Conservation (phyloP, 1,140 invertebrate genomes). For the Thaumetopoea pityocampa region DNA sequence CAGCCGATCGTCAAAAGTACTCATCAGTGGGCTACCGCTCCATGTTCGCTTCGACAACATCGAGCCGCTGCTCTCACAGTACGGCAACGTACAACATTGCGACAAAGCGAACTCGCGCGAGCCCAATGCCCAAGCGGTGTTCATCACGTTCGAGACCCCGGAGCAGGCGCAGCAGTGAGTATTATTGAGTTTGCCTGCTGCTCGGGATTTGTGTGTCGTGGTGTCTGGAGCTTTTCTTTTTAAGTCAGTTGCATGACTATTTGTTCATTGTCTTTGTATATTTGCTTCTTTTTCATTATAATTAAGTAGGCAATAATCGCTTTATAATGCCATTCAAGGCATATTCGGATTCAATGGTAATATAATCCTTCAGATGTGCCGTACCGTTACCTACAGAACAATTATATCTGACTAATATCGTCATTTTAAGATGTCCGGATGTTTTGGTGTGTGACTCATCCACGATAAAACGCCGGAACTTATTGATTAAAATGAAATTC, state of each 20-base stretch:
- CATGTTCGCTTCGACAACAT: constrained; percentile 90
- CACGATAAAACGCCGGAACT: too few relatives aligned
- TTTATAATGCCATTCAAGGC: too few relatives aligned
- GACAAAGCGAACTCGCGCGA: constrained; percentile 89
- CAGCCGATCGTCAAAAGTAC: constrained; percentile 87
- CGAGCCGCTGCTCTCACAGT: constrained; percentile 86
- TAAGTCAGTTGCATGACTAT: neutral
- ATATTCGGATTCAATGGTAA: too few relatives aligned
- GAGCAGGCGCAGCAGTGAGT: constrained; percentile 94
- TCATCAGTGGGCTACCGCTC: constrained; percentile 90
- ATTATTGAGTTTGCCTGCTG: constrained; percentile 30
- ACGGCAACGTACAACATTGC: constrained; percentile 88
- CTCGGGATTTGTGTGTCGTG: constrained; percentile 1
- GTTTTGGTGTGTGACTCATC: too few relatives aligned
- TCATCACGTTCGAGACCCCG: constrained; percentile 90
- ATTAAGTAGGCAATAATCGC: too few relatives aligned
- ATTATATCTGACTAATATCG: too few relatives aligned
- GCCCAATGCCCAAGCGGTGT: constrained; percentile 85
- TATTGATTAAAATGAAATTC: too few relatives aligned
- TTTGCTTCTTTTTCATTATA: too few relatives aligned
- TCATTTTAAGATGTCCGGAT: too few relatives aligned
- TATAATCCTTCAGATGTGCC: too few relatives aligned
- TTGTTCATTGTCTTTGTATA: too few relatives aligned
- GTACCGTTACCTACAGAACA: too few relatives aligned
- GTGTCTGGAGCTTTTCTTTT: constrained; percentile 8